Percentiles rank a stretch among this genome's conserved stretches.
These are phyloP conservation scores for Balaenoptera acutorostrata DNA, from an alignment of 2,113 vertebrate species.

Conservation along the genomic window DNA sequence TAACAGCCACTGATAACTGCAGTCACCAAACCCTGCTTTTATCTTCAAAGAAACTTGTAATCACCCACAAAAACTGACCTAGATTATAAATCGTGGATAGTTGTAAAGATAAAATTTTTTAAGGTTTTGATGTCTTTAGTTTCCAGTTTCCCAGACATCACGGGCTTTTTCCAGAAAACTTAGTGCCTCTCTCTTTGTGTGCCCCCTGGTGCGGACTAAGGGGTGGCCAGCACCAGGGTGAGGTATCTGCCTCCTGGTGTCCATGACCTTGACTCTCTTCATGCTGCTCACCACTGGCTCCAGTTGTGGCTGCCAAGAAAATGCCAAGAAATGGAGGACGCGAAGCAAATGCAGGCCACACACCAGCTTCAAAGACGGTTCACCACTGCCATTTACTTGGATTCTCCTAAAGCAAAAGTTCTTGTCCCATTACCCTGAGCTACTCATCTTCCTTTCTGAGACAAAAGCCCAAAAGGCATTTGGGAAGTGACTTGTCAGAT, in stretches of 20 bases:
- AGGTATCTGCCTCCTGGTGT: background rate
- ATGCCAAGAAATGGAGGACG: background rate
- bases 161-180: background rate
- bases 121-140: background rate
- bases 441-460: constrained; percentile 29
- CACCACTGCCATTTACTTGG: background rate
- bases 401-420: background rate
- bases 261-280: background rate
- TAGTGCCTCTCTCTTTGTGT: background rate
- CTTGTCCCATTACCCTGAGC: background rate
- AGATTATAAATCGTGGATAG: background rate
- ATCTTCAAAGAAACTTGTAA: constrained; percentile 27
- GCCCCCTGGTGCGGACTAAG: accelerated
- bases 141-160: background rate
- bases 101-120: constrained; percentile 1
- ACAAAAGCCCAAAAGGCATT: background rate
- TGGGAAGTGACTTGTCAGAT: constrained; percentile 39
- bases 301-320: background rate
- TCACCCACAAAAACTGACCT: background rate
- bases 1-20: background rate
- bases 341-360: background rate
- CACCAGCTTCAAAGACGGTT: background rate
- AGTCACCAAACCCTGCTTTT: background rate
- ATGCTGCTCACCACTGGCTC: background rate
- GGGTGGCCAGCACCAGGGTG: background rate